These are phyloP conservation scores for Dexiosoma caninum DNA, from an alignment of 2,888 invertebrate genomes.

Conservation along the genomic window DNA sequence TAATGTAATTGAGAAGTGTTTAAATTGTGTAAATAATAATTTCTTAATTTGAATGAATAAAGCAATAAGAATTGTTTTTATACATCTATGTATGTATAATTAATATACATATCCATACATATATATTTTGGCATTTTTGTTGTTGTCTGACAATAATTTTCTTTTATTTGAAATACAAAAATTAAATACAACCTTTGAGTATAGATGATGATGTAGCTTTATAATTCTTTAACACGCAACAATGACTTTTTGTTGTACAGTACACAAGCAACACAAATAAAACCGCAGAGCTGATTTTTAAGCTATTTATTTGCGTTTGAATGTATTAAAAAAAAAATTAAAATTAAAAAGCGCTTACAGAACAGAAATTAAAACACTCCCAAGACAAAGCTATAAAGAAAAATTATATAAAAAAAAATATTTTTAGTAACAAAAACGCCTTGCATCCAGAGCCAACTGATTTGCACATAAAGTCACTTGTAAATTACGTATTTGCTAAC, in stretches of 20 bases:
- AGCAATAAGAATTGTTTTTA: constrained; percentile 26
- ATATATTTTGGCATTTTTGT: constrained; percentile 41
- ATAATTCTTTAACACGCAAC: constrained; percentile 58
- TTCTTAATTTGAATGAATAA: constrained; percentile 29
- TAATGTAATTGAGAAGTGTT: background rate
- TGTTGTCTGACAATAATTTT: constrained; percentile 41
- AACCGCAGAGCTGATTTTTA: constrained; percentile 38
- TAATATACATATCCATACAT: no score
- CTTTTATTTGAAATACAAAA: constrained; percentile 17
- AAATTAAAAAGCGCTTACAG: constrained; percentile 52
- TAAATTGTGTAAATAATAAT: constrained; percentile 50
- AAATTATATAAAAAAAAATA: background rate
- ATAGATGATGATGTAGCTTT: constrained; percentile 65
- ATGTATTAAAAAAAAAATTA: background rate
- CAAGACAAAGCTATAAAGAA: constrained; percentile 5
- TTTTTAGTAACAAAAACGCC: constrained; percentile 11
- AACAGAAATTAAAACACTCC: constrained; percentile 28
- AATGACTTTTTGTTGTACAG: constrained; percentile 49
- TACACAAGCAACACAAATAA: constrained; percentile 21
- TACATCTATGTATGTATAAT: background rate
- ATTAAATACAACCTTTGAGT: background rate
- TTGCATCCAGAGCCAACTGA: constrained; percentile 35
- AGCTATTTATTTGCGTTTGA: constrained; percentile 9
- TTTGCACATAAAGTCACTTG: constrained; percentile 50
- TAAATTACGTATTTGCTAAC: constrained; percentile 43